Evolutionary conservation across 2,888 invertebrate species (phyloP).

Genomic region (Schrankia costaestrigalis): DNA sequence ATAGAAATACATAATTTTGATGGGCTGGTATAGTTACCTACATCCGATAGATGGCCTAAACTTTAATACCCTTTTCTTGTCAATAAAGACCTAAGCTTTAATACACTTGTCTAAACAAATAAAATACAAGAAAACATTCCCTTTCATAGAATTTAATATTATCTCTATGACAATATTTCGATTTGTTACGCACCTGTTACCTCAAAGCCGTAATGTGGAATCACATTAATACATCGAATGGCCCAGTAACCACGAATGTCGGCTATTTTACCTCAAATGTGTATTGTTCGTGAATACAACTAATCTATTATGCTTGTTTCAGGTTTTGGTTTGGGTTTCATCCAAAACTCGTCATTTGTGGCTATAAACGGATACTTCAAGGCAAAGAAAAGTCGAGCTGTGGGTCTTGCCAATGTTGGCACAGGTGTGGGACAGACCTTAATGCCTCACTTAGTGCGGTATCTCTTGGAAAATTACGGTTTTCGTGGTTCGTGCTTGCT

Average conservation of each 20-base stretch:
- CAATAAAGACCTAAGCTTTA: no score
- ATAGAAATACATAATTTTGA: no score
- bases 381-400: slow-evolving; percentile 84
- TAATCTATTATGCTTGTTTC: slow-evolving; percentile 34
- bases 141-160: no score
- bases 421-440: slow-evolving; percentile 88
- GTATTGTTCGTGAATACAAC: slow-evolving; percentile 15
- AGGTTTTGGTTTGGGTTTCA: slow-evolving; percentile 86
- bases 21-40: no score
- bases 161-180: background rate
- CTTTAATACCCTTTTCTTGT: no score
- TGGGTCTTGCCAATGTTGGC: slow-evolving; percentile 87
- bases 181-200: background rate
- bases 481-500: slow-evolving; percentile 83
- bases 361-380: slow-evolving; percentile 87
- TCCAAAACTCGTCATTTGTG: slow-evolving; percentile 86
- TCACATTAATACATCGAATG: slow-evolving; percentile 15
- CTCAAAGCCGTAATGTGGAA: slow-evolving; percentile 2
- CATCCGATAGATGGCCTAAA: no score
- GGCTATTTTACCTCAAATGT: slow-evolving; percentile 7
- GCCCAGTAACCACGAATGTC: slow-evolving; percentile 4
- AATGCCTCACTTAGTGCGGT: slow-evolving; percentile 86
- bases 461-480: slow-evolving; percentile 83
- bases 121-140: no score
- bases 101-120: no score